phyloP scores from a whole-genome alignment of 2,888 invertebrate species.

The Pachydiplax longipennis region DNA sequence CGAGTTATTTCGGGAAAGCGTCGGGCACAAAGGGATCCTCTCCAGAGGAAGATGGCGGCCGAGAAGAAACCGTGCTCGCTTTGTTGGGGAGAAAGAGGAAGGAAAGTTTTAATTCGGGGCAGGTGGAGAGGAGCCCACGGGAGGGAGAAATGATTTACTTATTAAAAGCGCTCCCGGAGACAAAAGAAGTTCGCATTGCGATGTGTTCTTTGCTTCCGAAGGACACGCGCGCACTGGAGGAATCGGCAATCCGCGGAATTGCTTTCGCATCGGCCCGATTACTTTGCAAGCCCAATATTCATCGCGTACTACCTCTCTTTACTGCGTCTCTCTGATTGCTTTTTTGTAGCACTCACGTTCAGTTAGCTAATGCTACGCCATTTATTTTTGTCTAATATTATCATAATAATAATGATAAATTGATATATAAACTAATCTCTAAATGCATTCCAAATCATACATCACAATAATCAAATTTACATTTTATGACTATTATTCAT shows the following conservation, averaged over 20 bases:
- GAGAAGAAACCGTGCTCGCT: not conserved
- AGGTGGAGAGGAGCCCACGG: not conserved
- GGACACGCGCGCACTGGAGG: not conserved
- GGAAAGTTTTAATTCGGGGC: slow-evolving; percentile 26
- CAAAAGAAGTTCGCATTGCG: not conserved
- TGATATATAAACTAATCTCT: too few species aligned
- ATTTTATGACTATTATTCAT: too few species aligned
- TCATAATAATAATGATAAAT: too few species aligned
- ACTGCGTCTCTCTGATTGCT: too few species aligned
- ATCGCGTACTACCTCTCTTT: too few species aligned
- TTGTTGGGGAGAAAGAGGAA: not conserved
- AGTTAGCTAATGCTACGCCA: too few species aligned
- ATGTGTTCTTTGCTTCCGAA: not conserved
- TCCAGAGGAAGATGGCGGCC: not conserved
- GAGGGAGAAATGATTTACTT: not conserved
- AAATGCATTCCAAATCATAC: too few species aligned
- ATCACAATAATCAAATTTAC: too few species aligned
- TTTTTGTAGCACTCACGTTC: too few species aligned
- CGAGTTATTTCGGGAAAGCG: slow-evolving; percentile 29
- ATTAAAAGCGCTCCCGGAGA: not conserved
- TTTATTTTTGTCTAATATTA: too few species aligned
- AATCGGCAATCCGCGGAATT: not conserved
- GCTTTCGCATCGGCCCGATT: not conserved
- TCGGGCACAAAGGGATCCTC: not conserved
- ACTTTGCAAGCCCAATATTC: too few species aligned